Percentiles rank a stretch among this genome's conserved stretches.
These are phyloP conservation scores for Rhyacophila evoluta DNA, from an alignment of 2,888 invertebrate genomes.

Conservation along the genomic window DNA sequence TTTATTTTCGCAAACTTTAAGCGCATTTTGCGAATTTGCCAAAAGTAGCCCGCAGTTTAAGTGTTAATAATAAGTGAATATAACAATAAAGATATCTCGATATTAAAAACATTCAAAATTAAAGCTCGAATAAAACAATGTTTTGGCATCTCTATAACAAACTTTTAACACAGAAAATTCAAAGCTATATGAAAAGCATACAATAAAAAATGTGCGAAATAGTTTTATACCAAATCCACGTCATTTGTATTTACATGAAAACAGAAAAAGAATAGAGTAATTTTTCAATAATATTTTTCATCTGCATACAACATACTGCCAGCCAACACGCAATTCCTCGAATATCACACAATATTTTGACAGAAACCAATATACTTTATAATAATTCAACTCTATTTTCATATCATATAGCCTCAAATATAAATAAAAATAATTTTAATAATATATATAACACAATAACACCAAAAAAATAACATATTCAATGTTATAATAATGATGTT, in stretches of 20 bases:
- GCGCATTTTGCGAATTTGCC: no score
- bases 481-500: background rate
- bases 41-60: no score
- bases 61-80: no score
- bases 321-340: background rate
- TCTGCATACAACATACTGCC: background rate
- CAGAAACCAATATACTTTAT: no score
- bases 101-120: no score
- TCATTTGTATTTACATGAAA: background rate
- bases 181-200: background rate
- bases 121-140: no score
- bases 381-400: no score
- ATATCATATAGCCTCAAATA: no score
- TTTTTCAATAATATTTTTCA: conserved; percentile 24
- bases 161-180: background rate
- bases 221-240: background rate
- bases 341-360: background rate
- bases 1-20: no score
- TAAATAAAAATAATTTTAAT: no score
- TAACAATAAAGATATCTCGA: no score
- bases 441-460: background rate
- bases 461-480: background rate
- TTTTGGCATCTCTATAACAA: no score
- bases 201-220: background rate
- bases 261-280: background rate